Evolutionary conservation across 2,113 vertebrate genomes (phyloP).

Genomic region (Lanius collurio): DNA sequence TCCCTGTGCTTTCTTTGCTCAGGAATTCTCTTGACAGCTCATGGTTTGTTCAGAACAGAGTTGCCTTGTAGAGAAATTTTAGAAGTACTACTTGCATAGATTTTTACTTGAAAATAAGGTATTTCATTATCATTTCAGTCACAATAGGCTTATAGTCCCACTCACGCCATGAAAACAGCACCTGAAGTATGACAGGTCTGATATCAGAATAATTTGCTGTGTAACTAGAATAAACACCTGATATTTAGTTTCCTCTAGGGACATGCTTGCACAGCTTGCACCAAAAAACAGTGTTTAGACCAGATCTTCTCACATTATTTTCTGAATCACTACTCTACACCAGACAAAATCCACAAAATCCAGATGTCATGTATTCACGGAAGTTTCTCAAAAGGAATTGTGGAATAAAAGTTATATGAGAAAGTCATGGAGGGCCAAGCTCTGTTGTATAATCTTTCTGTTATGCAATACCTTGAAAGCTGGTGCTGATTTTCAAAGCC

Average conservation of each 20-base stretch:
- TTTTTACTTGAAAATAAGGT: not conserved
- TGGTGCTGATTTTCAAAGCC: not conserved
- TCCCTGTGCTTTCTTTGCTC: not conserved
- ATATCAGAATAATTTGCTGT: not conserved
- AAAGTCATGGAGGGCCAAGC: not conserved
- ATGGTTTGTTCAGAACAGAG: not conserved
- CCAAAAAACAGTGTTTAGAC: not conserved
- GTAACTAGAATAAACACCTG: not conserved
- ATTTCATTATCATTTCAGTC: not conserved
- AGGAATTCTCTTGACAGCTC: not conserved
- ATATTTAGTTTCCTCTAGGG: not conserved
- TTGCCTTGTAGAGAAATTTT: not conserved
- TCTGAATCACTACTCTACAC: not conserved
- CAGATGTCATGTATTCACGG: not conserved
- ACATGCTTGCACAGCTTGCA: not conserved
- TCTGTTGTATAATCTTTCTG: not conserved
- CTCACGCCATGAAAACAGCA: not conserved
- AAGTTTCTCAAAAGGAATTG: not conserved
- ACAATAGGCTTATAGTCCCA: not conserved
- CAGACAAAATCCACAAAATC: not conserved
- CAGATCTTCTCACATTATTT: not conserved
- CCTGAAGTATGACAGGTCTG: not conserved
- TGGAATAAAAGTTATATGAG: not conserved
- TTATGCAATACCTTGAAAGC: not conserved
- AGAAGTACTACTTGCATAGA: not conserved